phyloP scores from a whole-genome alignment of 2,797 vertebrate species.

The Spheniscus humboldti region DNA sequence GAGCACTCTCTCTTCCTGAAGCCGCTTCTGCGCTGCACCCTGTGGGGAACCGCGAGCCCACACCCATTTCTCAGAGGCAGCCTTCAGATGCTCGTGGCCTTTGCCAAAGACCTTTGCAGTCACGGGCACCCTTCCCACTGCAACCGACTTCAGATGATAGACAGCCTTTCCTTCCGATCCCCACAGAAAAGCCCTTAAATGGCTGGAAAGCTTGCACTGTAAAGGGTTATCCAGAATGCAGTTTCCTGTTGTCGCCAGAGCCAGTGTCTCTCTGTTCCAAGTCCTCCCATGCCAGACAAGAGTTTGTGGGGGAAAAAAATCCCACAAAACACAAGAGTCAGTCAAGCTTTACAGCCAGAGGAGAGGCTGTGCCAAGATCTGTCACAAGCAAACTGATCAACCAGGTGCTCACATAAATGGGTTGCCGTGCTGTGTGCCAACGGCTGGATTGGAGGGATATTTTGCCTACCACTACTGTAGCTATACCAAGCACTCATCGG shows the following conservation, averaged over 20 bases:
- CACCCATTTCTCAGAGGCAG: not conserved
- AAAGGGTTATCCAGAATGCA: not conserved
- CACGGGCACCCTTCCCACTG: not conserved
- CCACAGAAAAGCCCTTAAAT: not conserved
- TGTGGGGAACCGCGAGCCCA: not conserved
- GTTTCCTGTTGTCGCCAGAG: not conserved
- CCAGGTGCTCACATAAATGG: constrained; percentile 36
- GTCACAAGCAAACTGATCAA: constrained; percentile 15
- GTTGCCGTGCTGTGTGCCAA: not conserved
- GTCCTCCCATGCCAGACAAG: not conserved
- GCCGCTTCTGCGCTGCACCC: not conserved
- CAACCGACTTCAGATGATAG: not conserved
- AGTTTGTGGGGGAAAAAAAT: not conserved
- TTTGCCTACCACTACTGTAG: not conserved
- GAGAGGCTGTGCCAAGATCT: not conserved
- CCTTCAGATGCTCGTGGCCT: not conserved
- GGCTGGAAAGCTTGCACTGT: not conserved
- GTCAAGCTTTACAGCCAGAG: constrained; percentile 30
- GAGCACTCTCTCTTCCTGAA: not conserved
- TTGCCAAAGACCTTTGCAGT: not conserved
- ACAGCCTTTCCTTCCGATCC: not conserved
- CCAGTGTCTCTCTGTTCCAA: not conserved
- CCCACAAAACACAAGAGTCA: not conserved
- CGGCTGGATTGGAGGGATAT: not conserved
- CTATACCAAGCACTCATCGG: not conserved